phyloP scores from a whole-genome alignment of 2,797 vertebrate species.

The Phataginus tricuspis region DNA sequence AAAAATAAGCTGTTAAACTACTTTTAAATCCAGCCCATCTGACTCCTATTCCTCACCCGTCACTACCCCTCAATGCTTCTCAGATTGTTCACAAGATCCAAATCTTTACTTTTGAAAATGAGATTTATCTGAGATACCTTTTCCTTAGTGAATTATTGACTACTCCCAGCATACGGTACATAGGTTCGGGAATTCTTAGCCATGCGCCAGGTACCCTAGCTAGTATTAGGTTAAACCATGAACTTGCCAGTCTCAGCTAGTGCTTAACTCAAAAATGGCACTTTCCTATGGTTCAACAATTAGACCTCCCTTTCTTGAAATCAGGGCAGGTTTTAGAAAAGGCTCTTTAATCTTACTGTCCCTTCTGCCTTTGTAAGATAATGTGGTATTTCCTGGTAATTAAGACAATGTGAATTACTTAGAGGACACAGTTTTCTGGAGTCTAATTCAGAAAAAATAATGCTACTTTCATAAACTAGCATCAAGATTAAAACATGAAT shows the following conservation, averaged over 20 bases:
- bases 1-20: background rate
- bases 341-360: background rate
- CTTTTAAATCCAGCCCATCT: background rate
- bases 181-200: background rate
- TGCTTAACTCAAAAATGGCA: background rate
- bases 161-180: background rate
- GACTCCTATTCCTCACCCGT: background rate
- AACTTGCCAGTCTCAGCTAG: background rate
- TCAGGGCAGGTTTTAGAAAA: background rate
- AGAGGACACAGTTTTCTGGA: background rate
- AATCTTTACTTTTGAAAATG: background rate
- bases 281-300: background rate
- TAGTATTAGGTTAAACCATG: background rate
- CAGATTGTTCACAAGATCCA: background rate
- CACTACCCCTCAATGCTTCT: background rate
- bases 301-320: background rate
- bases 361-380: background rate
- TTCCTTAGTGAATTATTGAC: background rate
- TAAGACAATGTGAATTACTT: background rate
- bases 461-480: background rate
- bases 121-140: background rate
- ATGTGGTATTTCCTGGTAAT: background rate
- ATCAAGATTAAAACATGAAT: background rate
- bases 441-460: background rate
- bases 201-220: background rate